Percentiles rank a stretch among this genome's conserved stretches.
Conservation (phyloP, 1,140 invertebrate species). For the Ceratosolen fusciceps region DNA sequence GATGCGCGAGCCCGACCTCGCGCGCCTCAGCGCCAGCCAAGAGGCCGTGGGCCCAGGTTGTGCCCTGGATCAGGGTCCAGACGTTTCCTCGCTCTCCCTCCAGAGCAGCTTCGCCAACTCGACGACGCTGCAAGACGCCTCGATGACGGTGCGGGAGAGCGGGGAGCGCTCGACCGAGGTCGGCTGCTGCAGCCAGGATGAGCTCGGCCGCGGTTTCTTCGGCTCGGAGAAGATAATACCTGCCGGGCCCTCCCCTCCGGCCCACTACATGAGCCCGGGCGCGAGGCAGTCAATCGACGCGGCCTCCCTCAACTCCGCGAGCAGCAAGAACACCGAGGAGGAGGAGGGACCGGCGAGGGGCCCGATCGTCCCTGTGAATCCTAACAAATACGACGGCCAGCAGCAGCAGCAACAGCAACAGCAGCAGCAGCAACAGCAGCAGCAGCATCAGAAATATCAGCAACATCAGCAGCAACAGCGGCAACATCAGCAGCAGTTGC, state of each 20-base stretch:
- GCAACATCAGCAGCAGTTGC: no score
- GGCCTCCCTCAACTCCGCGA: conserved; percentile 62
- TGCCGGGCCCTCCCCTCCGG: conserved; percentile 18
- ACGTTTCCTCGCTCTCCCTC: conserved; percentile 51
- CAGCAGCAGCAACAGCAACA: neutral
- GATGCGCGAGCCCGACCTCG: conserved; percentile 77
- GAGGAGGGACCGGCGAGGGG: conserved; percentile 50
- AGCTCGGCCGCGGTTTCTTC: conserved; percentile 13
- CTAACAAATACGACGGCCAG: neutral
- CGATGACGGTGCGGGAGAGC: conserved; percentile 31
- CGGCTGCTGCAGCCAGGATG: conserved; percentile 41
- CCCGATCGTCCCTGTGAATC: neutral
- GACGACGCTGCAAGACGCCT: conserved; percentile 49
- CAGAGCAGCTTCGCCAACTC: conserved; percentile 58
- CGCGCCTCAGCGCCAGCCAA: conserved; percentile 61
- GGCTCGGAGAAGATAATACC: conserved; percentile 40
- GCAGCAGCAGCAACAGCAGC: neutral
- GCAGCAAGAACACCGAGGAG: conserved; percentile 63
- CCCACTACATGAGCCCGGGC: conserved; percentile 48
- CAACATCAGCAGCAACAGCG: neutral
- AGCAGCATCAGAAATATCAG: neutral
- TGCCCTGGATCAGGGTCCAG: conserved; percentile 47
- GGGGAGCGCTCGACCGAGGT: conserved; percentile 46
- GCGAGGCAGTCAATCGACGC: conserved; percentile 62
- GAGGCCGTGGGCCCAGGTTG: conserved; percentile 45